Conservation (phyloP, 2,888 invertebrate species). For the Cyrtodaria siliqua region DNA sequence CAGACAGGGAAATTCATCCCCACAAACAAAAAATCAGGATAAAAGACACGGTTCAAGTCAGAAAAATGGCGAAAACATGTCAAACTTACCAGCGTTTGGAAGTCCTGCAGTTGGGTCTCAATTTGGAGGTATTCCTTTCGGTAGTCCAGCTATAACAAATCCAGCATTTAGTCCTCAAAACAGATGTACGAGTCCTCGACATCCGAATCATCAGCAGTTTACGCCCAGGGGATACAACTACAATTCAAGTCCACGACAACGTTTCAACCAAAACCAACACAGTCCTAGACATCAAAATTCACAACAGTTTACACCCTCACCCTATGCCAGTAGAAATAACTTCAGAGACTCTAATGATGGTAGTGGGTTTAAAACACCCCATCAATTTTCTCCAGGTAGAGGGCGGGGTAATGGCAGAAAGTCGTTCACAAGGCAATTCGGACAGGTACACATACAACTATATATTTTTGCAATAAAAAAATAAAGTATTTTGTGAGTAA, state of each 20-base stretch:
- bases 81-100: constrained; percentile 46
- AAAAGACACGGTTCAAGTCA: background rate
- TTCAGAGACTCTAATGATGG: constrained; percentile 21
- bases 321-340: constrained; percentile 16
- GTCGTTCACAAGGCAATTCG: constrained; percentile 44
- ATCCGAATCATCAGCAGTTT: constrained; percentile 21
- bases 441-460: constrained; percentile 63
- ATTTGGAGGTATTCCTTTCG: constrained; percentile 36
- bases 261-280: background rate
- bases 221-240: constrained; percentile 32
- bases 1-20: constrained; percentile 19
- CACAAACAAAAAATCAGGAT: constrained; percentile 1
- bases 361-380: constrained; percentile 60
- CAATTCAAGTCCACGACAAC: constrained; percentile 12
- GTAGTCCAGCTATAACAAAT: constrained; percentile 13
- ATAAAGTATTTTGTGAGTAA: no score
- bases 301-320: constrained; percentile 23
- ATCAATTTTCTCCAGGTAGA: constrained; percentile 58
- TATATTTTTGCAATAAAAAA: no score
- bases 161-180: constrained; percentile 15
- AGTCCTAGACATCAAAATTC: constrained; percentile 20
- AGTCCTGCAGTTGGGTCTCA: constrained; percentile 38
- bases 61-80: background rate
- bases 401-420: constrained; percentile 63
- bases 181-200: constrained; percentile 42